phyloP scores from a whole-genome alignment of 2,797 vertebrate genomes.

The Gymnothorax javanicus region DNA sequence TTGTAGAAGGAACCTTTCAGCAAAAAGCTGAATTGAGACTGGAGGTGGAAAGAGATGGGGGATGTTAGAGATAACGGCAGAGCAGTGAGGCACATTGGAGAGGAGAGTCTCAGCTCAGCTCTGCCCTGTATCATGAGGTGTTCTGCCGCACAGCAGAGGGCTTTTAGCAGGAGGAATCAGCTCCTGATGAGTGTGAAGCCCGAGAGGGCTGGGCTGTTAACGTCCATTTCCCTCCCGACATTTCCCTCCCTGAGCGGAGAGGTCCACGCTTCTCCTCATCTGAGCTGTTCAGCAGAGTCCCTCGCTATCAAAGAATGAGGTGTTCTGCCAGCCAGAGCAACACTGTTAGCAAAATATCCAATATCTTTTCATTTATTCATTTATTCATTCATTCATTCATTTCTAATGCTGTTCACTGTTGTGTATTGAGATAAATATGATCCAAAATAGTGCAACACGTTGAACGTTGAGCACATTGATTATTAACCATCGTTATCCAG shows the following conservation, averaged over 20 bases:
- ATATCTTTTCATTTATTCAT: background rate
- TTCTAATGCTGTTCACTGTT: background rate
- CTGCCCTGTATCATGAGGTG: background rate
- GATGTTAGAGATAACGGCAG: background rate
- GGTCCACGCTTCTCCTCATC: background rate
- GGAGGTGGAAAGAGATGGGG: background rate
- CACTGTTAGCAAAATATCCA: background rate
- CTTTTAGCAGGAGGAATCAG: conserved; percentile 1
- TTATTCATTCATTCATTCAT: background rate
- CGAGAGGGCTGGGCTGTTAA: background rate
- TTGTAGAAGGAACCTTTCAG: background rate
- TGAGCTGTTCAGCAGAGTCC: background rate
- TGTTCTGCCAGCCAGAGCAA: background rate
- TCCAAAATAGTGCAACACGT: background rate
- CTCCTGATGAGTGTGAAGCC: background rate
- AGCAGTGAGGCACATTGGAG: background rate
- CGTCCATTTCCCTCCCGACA: background rate
- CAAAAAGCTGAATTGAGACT: background rate
- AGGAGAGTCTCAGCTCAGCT: background rate
- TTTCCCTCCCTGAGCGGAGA: background rate
- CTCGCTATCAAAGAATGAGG: background rate
- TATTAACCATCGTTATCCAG: background rate
- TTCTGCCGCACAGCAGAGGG: background rate
- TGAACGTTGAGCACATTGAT: background rate
- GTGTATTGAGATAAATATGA: background rate